These are phyloP conservation scores for Isaurus tuberculatus DNA, from an alignment of 92 coral and sea anemone genomes.

Conservation along the genomic window DNA sequence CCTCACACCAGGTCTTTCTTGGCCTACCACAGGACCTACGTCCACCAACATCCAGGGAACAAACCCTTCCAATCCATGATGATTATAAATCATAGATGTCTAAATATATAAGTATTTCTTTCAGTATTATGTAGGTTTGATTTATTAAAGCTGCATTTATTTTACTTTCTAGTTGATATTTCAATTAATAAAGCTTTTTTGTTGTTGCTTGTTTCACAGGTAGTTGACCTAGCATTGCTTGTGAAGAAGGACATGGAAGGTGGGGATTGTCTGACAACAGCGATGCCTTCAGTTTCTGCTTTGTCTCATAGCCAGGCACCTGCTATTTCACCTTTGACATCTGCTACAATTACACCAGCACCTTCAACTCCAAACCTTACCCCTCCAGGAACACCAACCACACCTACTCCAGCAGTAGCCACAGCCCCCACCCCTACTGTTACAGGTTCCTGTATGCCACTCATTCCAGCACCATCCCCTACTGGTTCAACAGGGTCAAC, in stretches of 20 bases:
- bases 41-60: too few species aligned
- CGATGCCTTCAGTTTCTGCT: constrained; percentile 90
- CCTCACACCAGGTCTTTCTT: too few species aligned
- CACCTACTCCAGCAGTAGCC: constrained; percentile 76
- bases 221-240: constrained; percentile 90
- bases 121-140: too few species aligned
- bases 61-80: too few species aligned
- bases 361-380: constrained; percentile 93
- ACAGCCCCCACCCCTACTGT: constrained; percentile 22
- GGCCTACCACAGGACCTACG: too few species aligned
- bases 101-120: too few species aligned
- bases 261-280: constrained; percentile 78
- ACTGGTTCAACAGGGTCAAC: constrained; percentile 69
- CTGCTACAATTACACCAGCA: constrained; percentile 67
- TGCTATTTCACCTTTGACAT: constrained; percentile 59
- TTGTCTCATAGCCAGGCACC: constrained; percentile 83
- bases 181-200: neutral
- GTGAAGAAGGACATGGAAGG: constrained; percentile 92
- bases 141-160: too few species aligned
- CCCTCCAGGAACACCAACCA: constrained; percentile 96
- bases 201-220: constrained; percentile 43
- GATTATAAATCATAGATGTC: neutral
- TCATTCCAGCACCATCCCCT: constrained; percentile 81
- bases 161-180: too few species aligned
- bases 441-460: constrained; percentile 59